Base-by-base conservation (phyloP, 2,888 invertebrate species). In the Carterocephalus palaemon region DNA sequence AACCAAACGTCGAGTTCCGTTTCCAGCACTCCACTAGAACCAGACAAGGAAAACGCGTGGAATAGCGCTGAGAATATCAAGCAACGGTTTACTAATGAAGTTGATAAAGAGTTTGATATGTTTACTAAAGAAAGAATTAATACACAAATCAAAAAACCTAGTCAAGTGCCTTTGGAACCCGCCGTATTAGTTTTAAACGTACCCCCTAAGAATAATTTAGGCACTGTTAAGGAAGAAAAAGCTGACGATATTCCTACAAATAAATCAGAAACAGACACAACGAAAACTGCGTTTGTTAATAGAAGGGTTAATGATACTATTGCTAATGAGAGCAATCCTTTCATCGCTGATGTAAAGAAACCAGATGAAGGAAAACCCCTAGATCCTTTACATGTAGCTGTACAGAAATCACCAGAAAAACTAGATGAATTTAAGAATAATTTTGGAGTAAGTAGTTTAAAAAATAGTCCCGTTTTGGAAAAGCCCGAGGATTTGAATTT, bases 91-190 rank as follows among this genome's bases (percentile, higher is more conserved):
- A 17, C 28, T 2, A 36, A 65, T 41, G 73, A 73, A 47, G 59
- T 86, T 0, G 87, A 88, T 54, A 64, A 88, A 59, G 88, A 89
- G 68, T 70, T 89, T 53, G 75, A 88, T 60, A 60, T 80, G 57
- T 77, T 89, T 56, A 77, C 75, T 45, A 72, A 85, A 78, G 71
- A 80, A 65, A 57, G 89, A 64, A 61, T 84, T 20, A 64, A 45
- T 63, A 2, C 80, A 53, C 23, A 8, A 32, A 51, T 60, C 52
- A 54, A 72, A 43, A 73, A 75, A 19, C 50, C 57, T 29, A 58
- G 52, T 46, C 65, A 64, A 28, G 58, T 59, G 9, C 69, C 64
- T 15, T 59, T 81, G 54, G 81, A 85, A 54, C 75, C 82, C 1
- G 70, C 68, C 15, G 56, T 74, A 1, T 48, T 80, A 23, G 51